Evolutionary conservation across 2,113 vertebrate species (phyloP).

Genomic region (Mus musculus): DNA sequence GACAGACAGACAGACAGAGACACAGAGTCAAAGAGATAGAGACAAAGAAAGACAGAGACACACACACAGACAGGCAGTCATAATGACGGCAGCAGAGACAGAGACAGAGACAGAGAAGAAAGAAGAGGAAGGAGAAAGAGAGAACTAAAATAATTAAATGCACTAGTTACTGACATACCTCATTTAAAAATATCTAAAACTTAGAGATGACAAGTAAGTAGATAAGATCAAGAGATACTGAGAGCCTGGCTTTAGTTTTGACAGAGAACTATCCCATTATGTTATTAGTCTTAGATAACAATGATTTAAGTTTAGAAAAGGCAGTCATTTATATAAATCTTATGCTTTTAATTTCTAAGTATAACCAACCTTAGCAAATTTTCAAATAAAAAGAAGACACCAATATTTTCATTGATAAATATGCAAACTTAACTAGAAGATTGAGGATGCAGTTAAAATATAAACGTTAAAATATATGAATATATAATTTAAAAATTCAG

Average conservation of each 20-base stretch:
- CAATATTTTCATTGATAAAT: slow-evolving; percentile 16
- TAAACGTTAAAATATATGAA: neutral
- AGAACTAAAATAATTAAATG: slow-evolving; percentile 10
- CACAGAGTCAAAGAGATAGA: too few relatives aligned
- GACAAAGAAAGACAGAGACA: neutral
- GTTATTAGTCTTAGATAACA: neutral
- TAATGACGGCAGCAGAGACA: neutral
- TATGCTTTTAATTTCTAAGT: neutral
- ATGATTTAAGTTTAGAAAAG: neutral
- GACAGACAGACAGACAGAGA: neutral
- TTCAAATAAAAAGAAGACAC: neutral
- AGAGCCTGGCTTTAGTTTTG: neutral
- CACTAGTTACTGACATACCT: neutral
- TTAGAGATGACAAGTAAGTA: neutral
- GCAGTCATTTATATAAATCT: neutral
- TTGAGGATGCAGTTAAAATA: neutral
- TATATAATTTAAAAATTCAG: neutral
- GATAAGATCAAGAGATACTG: neutral
- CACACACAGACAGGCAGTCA: neutral
- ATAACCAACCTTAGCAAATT: neutral
- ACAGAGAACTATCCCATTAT: neutral
- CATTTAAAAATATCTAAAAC: neutral
- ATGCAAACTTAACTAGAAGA: neutral
- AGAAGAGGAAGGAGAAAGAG: too few relatives aligned
- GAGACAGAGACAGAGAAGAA: neutral